These are phyloP conservation scores for Tenrec ecaudatus DNA, from an alignment of 2,113 vertebrate genomes.

Conservation along the genomic window DNA sequence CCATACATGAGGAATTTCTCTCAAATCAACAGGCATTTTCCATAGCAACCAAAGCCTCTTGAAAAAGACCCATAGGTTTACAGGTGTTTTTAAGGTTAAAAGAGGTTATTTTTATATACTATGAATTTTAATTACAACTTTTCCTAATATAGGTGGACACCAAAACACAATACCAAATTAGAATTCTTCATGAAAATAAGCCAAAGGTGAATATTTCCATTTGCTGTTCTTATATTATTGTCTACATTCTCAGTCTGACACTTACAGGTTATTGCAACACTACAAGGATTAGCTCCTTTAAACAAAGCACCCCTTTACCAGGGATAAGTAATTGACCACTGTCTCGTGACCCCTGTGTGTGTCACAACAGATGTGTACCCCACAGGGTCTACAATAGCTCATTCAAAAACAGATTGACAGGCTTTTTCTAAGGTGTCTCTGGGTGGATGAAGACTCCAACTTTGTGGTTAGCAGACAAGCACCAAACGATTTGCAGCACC, in stretches of 20 bases:
- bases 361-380: neutral
- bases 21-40: slow-evolving; percentile 30
- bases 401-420: neutral
- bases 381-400: neutral
- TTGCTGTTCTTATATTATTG: neutral
- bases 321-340: neutral
- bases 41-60: slow-evolving; percentile 21
- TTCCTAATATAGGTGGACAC: neutral
- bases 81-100: neutral
- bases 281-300: slow-evolving; percentile 6
- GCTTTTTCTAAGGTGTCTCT: neutral
- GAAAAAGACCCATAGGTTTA: neutral
- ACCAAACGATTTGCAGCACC: neutral
- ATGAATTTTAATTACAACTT: neutral
- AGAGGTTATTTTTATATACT: slow-evolving; percentile 6
- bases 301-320: neutral
- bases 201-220: neutral
- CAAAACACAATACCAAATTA: neutral
- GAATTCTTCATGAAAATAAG: neutral
- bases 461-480: neutral
- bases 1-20: slow-evolving; percentile 24
- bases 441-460: neutral
- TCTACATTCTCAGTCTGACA: neutral
- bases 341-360: neutral
- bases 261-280: neutral